Conservation (phyloP, 2,888 invertebrate genomes). For the Poecilobothrus nobilitatus region DNA sequence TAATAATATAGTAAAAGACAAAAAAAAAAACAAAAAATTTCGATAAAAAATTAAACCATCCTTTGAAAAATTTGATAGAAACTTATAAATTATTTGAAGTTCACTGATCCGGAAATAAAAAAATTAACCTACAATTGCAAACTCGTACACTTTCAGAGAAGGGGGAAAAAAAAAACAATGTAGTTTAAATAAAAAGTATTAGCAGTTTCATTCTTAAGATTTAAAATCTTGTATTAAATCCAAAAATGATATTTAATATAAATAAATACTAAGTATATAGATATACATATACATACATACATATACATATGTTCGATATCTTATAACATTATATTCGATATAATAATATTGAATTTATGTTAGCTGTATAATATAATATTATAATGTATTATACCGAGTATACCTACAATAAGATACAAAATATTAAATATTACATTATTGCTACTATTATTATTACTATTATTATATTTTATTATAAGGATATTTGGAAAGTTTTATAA, state of each 20-base stretch:
- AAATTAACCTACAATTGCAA: too few relatives aligned
- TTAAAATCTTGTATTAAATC: too few relatives aligned
- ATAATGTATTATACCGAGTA: too few relatives aligned
- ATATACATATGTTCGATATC: not conserved
- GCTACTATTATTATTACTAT: not conserved
- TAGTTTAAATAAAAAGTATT: too few relatives aligned
- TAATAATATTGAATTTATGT: not conserved
- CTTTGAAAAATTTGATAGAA: not conserved
- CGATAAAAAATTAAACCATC: too few relatives aligned
- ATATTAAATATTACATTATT: not conserved
- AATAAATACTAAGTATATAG: not conserved
- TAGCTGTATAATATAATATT: too few relatives aligned
- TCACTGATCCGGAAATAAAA: not conserved
- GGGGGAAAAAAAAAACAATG: too few relatives aligned
- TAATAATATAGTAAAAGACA: too few relatives aligned
- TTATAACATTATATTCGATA: too few relatives aligned
- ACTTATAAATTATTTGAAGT: slow-evolving; percentile 1
- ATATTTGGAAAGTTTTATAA: not conserved
- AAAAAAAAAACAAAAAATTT: not conserved
- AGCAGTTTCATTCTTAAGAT: too few relatives aligned
- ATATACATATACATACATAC: not conserved
- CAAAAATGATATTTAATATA: not conserved
- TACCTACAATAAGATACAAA: too few relatives aligned
- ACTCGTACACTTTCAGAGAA: too few relatives aligned
- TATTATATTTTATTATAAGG: not conserved